A percentile compares a stretch with the other conserved stretches of the same genome.
Evolutionary conservation across 2,888 invertebrate genomes (phyloP).

Genomic region (Achlya flavicornis): DNA sequence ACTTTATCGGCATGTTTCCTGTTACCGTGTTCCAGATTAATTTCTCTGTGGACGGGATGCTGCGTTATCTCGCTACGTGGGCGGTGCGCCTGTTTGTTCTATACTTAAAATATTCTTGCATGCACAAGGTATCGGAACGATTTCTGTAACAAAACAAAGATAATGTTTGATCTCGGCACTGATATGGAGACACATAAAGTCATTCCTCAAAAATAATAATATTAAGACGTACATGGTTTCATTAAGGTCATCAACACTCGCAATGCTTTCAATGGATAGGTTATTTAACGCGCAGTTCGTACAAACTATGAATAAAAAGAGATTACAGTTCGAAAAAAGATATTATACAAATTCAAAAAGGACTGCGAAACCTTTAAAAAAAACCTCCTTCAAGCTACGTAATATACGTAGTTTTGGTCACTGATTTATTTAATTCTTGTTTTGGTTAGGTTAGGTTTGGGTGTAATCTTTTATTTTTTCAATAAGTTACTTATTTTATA

Average conservation of each 20-base stretch:
- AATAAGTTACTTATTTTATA: too few relatives aligned
- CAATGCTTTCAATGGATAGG: not conserved
- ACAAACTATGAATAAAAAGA: too few relatives aligned
- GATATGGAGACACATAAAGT: constrained; percentile 36
- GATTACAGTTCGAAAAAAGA: too few relatives aligned
- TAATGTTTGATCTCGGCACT: constrained; percentile 44
- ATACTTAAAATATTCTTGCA: constrained; percentile 77
- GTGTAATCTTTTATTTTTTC: too few relatives aligned
- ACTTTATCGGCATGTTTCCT: constrained; percentile 74
- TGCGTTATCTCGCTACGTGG: constrained; percentile 72
- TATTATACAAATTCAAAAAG: too few relatives aligned
- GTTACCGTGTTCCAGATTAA: constrained; percentile 74
- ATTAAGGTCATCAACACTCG: not conserved
- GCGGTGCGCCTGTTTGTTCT: constrained; percentile 70
- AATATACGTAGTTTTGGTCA: too few relatives aligned
- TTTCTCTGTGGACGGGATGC: constrained; percentile 75
- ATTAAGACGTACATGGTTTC: not conserved
- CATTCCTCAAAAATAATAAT: constrained; percentile 22
- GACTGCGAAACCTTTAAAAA: too few relatives aligned
- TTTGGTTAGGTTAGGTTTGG: too few relatives aligned
- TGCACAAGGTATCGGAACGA: constrained; percentile 76
- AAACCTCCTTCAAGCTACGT: too few relatives aligned
- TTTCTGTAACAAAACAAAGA: constrained; percentile 77
- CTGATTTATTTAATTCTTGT: too few relatives aligned
- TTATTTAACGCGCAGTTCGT: too few relatives aligned